These are phyloP conservation scores for Ibidorhyncha struthersii DNA, from an alignment of 2,113 vertebrate species.

Conservation along the genomic window DNA sequence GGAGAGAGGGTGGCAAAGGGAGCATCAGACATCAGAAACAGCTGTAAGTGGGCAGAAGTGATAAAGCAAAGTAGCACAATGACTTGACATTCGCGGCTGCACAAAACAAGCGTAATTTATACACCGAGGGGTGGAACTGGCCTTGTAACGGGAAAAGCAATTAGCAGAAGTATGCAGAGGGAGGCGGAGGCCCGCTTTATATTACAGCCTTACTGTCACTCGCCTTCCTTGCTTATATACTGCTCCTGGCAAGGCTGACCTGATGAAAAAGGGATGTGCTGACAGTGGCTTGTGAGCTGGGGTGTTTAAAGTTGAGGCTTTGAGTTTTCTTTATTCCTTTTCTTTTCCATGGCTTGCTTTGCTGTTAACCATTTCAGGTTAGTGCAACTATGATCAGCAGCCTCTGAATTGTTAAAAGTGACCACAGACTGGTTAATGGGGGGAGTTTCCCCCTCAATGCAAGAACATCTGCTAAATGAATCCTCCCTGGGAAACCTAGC, in stretches of 20 bases:
- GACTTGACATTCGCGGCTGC: neutral
- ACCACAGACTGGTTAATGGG: fast-evolving
- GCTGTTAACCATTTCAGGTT: neutral
- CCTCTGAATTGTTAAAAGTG: neutral
- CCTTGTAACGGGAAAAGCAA: neutral
- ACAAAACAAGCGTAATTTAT: neutral
- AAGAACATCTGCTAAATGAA: neutral
- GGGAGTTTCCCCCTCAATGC: fast-evolving
- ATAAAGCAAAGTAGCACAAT: neutral
- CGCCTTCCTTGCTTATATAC: neutral
- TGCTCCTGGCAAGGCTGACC: neutral
- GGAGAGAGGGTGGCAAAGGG: fast-evolving
- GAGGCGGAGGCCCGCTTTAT: neutral
- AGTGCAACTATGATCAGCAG: fast-evolving
- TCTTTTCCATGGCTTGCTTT: neutral
- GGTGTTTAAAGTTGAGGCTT: neutral
- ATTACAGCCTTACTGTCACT: neutral
- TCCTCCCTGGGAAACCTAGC: neutral
- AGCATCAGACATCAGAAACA: neutral
- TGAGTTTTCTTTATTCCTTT: fast-evolving
- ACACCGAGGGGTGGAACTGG: neutral
- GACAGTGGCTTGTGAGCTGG: neutral
- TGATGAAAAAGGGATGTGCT: neutral
- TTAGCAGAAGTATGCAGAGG: neutral
- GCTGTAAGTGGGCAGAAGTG: fast-evolving